phyloP scores from a whole-genome alignment of 2,888 invertebrate species.

The Eupithecia tripunctaria region DNA sequence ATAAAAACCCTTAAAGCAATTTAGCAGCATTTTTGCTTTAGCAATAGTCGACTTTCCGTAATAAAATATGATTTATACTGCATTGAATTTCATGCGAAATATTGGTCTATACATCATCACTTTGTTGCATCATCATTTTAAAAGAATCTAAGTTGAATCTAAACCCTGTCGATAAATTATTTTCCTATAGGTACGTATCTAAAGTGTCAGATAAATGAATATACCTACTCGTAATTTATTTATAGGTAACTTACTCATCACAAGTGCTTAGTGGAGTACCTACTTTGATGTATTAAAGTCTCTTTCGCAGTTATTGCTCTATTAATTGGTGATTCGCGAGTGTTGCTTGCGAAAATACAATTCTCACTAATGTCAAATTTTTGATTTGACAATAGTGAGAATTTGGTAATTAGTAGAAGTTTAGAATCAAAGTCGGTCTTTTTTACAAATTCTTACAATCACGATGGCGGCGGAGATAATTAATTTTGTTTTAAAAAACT shows the following conservation, averaged over 20 bases:
- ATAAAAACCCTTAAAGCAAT: conserved; percentile 77
- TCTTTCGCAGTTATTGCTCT: neutral
- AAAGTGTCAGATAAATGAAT: too few relatives aligned
- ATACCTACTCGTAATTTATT: too few relatives aligned
- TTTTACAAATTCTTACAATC: neutral
- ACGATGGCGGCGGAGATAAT: neutral
- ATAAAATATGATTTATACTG: conserved; percentile 72
- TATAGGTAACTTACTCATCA: too few relatives aligned
- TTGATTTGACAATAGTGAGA: too few relatives aligned
- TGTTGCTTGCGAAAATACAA: too few relatives aligned
- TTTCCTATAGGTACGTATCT: too few relatives aligned
- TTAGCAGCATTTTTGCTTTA: conserved; percentile 73
- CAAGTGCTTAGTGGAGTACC: too few relatives aligned
- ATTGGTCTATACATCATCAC: conserved; percentile 15
- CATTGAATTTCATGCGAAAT: conserved; percentile 54
- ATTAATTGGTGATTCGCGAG: neutral
- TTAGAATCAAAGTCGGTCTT: neutral
- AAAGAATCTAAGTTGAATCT: neutral
- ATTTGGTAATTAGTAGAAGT: neutral
- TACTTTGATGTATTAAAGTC: neutral
- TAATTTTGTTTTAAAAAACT: too few relatives aligned
- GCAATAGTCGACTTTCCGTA: conserved; percentile 69
- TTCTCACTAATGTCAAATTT: neutral
- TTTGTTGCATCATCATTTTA: neutral
- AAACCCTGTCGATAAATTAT: too few relatives aligned